Evolutionary conservation across 2,888 invertebrate species (phyloP).

Genomic region (Platerodrilus igneus): DNA sequence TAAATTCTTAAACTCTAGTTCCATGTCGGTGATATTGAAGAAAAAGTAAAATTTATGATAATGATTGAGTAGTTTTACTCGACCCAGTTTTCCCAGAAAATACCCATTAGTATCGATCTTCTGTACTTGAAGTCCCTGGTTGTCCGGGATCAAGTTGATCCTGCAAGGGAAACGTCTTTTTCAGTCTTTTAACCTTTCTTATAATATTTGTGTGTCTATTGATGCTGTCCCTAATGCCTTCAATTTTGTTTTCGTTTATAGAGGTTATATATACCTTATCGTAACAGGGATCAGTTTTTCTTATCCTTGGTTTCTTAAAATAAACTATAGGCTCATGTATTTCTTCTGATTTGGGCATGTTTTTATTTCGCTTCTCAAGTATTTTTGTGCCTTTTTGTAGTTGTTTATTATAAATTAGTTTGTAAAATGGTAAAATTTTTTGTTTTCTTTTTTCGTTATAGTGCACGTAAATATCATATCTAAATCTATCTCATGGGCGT

Average conservation of each 20-base stretch:
- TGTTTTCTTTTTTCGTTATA: too few species aligned
- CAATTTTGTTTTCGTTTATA: conserved; percentile 18
- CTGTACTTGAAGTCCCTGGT: conserved; percentile 22
- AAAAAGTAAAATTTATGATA: conserved; percentile 29
- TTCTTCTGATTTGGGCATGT: too few species aligned
- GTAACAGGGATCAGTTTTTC: conserved; percentile 14
- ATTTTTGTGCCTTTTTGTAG: too few species aligned
- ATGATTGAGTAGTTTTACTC: conserved; percentile 14
- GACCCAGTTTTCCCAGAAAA: conserved; percentile 20
- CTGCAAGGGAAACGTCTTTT: conserved; percentile 24
- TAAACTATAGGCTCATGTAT: too few species aligned
- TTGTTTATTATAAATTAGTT: too few species aligned
- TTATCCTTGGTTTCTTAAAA: too few species aligned
- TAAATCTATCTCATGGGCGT: too few species aligned
- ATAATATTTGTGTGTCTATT: conserved; percentile 14
- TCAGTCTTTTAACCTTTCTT: conserved; percentile 19
- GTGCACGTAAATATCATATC: too few species aligned
- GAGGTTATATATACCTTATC: conserved; percentile 18
- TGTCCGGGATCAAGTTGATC: conserved; percentile 11
- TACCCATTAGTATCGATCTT: conserved; percentile 20
- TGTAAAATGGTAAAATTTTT: too few species aligned
- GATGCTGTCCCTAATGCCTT: conserved; percentile 19
- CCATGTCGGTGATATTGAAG: conserved; percentile 25
- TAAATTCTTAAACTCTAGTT: conserved; percentile 18
- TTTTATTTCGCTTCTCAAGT: too few species aligned